Evolutionary conservation across 1,140 invertebrate species (phyloP).

Genomic region (Nylanderia fulva): DNA sequence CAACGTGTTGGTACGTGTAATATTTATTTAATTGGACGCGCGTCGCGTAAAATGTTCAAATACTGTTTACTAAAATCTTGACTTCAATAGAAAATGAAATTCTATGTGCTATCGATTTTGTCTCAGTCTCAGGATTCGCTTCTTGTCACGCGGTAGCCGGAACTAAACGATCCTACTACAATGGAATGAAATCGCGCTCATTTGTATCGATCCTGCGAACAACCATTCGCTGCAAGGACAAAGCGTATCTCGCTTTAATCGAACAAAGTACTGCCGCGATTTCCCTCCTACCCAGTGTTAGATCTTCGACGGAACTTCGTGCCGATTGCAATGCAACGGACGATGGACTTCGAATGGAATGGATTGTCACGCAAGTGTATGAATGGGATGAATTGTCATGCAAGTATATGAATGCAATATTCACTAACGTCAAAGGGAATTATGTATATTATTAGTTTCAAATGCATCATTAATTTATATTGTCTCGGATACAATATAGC

Average conservation of each 20-base stretch:
- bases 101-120: conserved; percentile 9
- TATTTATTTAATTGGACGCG: background rate
- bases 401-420: background rate
- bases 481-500: background rate
- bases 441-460: background rate
- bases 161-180: conserved; percentile 37
- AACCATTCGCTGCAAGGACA: conserved; percentile 32
- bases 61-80: background rate
- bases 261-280: conserved; percentile 33
- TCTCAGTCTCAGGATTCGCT: conserved; percentile 32
- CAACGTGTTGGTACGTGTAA: background rate
- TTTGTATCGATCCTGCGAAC: conserved; percentile 53
- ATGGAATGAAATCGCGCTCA: conserved; percentile 50
- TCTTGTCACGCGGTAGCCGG: conserved; percentile 36
- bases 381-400: background rate
- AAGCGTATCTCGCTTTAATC: conserved; percentile 55
- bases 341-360: background rate
- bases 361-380: background rate
- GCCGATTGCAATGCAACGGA: background rate
- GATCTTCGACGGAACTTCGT: conserved; percentile 36
- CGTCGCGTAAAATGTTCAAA: background rate
- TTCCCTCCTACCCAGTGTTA: background rate
- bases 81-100: conserved; percentile 19
- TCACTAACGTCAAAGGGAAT: background rate
- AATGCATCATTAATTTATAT: background rate